phyloP scores from a whole-genome alignment of 2,888 invertebrate species.

The Disparrhopalites patrizii region DNA sequence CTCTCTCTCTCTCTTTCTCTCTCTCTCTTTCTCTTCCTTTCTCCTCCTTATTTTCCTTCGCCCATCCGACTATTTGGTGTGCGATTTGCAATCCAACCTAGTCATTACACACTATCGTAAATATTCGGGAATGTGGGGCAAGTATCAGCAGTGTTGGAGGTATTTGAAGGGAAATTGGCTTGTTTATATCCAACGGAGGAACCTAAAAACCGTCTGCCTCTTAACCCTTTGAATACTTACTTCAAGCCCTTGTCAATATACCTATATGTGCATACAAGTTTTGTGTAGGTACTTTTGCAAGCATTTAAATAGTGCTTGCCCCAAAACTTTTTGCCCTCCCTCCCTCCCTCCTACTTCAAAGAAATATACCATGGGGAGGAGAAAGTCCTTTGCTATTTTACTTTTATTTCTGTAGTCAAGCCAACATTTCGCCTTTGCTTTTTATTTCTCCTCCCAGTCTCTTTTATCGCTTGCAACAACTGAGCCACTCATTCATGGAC shows the following conservation, averaged over 20 bases:
- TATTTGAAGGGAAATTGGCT: conserved; percentile 8
- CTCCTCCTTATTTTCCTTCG: too few relatives aligned
- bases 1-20: background rate
- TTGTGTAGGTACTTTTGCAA: too few relatives aligned
- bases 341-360: too few relatives aligned
- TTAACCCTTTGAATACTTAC: too few relatives aligned
- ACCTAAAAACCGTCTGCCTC: background rate
- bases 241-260: too few relatives aligned
- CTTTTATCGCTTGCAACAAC: background rate
- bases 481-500: background rate
- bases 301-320: too few relatives aligned
- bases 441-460: background rate
- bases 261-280: too few relatives aligned
- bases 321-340: too few relatives aligned
- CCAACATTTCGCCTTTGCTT: background rate
- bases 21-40: too few relatives aligned
- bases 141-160: background rate
- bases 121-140: conserved; percentile 1
- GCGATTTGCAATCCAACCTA: conserved; percentile 1
- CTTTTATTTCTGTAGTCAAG: conserved; percentile 2
- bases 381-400: background rate
- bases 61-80: too few relatives aligned
- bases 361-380: too few relatives aligned
- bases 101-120: conserved; percentile 1
- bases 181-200: background rate